phyloP scores from a whole-genome alignment of 2,797 vertebrate genomes.

The Cossypha niveicapilla region DNA sequence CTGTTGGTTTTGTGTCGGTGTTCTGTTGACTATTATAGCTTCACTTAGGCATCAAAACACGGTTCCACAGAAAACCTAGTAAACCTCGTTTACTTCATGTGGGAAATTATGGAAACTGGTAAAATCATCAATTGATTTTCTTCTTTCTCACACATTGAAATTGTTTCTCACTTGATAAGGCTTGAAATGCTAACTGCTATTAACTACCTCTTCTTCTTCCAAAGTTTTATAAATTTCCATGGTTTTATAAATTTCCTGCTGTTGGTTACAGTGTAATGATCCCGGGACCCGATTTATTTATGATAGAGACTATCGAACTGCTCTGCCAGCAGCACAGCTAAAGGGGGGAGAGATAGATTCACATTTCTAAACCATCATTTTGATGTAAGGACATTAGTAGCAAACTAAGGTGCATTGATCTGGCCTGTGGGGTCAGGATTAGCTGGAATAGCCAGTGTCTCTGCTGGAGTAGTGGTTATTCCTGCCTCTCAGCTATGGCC shows the following conservation, averaged over 20 bases:
- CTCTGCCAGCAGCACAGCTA: constrained; percentile 54
- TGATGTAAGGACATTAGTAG: constrained; percentile 93
- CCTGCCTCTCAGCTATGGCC: constrained; percentile 77
- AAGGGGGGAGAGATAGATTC: constrained; percentile 64
- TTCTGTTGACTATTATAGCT: constrained; percentile 43
- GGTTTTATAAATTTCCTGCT: constrained; percentile 68
- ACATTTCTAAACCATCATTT: constrained; percentile 83
- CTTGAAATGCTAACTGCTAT: constrained; percentile 42
- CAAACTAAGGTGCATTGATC: constrained; percentile 91
- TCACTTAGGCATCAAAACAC: constrained; percentile 10
- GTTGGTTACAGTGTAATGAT: constrained; percentile 67
- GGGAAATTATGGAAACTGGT: constrained; percentile 34
- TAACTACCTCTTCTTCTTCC: constrained; percentile 51
- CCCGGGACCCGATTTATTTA: constrained; percentile 65
- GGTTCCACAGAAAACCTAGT: constrained; percentile 47
- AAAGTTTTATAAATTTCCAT: constrained; percentile 70
- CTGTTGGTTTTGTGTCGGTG: constrained; percentile 17
- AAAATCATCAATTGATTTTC: constrained; percentile 40
- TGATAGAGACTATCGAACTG: constrained; percentile 41
- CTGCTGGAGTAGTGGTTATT: constrained; percentile 70
- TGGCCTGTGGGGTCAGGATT: constrained; percentile 86
- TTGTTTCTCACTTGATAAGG: constrained; percentile 56
- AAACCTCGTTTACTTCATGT: background rate
- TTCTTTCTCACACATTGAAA: constrained; percentile 22
- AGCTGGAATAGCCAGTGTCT: constrained; percentile 77